phyloP scores from a whole-genome alignment of 2,888 invertebrate species.

The Hipparchia sbordonii region DNA sequence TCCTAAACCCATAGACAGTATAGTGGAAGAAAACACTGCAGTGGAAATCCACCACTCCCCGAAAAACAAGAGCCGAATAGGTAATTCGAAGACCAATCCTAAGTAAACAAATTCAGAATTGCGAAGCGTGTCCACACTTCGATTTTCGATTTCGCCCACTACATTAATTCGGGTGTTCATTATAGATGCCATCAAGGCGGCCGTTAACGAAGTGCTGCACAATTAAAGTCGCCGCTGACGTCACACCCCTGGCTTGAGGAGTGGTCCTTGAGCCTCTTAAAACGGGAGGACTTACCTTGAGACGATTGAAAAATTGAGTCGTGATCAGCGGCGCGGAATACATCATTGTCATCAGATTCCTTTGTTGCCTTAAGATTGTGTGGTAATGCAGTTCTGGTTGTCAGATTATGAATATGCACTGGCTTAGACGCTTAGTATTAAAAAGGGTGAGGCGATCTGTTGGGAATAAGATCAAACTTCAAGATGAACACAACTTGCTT shows the following conservation, averaged over 20 bases:
- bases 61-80: slow-evolving; percentile 50
- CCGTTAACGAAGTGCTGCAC: slow-evolving; percentile 82
- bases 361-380: slow-evolving; percentile 22
- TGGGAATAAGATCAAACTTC: not conserved
- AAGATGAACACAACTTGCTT: not conserved
- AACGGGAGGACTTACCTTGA: slow-evolving; percentile 67
- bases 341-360: slow-evolving; percentile 43
- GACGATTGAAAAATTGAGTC: slow-evolving; percentile 63
- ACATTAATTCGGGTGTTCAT: slow-evolving; percentile 83
- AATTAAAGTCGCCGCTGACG: slow-evolving; percentile 82
- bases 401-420: slow-evolving; percentile 15
- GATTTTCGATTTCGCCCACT: slow-evolving; percentile 80
- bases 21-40: slow-evolving; percentile 3
- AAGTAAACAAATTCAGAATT: slow-evolving; percentile 72
- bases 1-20: not conserved
- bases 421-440: not conserved
- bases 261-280: slow-evolving; percentile 64
- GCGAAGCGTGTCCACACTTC: slow-evolving; percentile 69
- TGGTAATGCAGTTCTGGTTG: slow-evolving; percentile 4
- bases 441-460: not conserved
- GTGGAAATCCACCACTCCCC: slow-evolving; percentile 30
- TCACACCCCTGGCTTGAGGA: slow-evolving; percentile 63
- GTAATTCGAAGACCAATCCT: slow-evolving; percentile 69
- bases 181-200: slow-evolving; percentile 82
- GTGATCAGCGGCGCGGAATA: slow-evolving; percentile 56